Conservation (phyloP, 30 jellyfish, hydroid and myxozoan species). For the Hydractinia echinata region DNA sequence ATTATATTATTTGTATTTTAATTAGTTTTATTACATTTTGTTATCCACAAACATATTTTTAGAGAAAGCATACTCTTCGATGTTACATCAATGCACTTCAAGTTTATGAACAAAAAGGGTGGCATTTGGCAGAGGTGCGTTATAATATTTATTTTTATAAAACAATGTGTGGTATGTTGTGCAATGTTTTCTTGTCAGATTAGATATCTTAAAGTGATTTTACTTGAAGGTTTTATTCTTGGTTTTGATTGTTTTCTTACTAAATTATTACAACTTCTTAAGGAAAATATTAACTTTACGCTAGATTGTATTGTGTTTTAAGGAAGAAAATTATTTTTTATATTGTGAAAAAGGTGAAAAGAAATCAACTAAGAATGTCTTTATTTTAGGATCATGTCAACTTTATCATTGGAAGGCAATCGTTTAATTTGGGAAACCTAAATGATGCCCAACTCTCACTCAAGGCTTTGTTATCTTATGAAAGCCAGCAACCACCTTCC, state of each 20-base stretch:
- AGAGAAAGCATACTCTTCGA: constrained; percentile 86
- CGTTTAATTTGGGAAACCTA: constrained; percentile 67
- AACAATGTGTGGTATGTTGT: no score
- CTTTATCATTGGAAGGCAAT: constrained; percentile 79
- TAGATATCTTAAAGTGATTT: no score
- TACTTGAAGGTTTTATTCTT: no score
- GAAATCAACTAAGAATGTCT: no score
- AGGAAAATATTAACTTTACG: no score
- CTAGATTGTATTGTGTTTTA: no score
- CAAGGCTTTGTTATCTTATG: constrained; percentile 54
- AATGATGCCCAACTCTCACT: constrained; percentile 68
- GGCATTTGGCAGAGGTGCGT: constrained; percentile 89
- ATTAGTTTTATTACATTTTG: no score
- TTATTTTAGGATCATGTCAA: constrained; percentile 72
- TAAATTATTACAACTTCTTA: no score
- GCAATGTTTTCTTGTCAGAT: no score
- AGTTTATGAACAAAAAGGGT: constrained; percentile 58
- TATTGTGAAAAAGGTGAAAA: background rate
- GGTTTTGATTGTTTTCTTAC: no score
- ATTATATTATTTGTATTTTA: no score
- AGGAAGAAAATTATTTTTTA: background rate
- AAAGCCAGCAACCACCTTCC: constrained; percentile 69
- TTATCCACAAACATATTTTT: background rate
- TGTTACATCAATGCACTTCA: constrained; percentile 71
- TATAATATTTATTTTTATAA: no score